Evolutionary conservation across 92 coral and sea anemone species (phyloP), one percentile per base, ranked within the genome.

Genomic region (Pocillopora grandis): DNA sequence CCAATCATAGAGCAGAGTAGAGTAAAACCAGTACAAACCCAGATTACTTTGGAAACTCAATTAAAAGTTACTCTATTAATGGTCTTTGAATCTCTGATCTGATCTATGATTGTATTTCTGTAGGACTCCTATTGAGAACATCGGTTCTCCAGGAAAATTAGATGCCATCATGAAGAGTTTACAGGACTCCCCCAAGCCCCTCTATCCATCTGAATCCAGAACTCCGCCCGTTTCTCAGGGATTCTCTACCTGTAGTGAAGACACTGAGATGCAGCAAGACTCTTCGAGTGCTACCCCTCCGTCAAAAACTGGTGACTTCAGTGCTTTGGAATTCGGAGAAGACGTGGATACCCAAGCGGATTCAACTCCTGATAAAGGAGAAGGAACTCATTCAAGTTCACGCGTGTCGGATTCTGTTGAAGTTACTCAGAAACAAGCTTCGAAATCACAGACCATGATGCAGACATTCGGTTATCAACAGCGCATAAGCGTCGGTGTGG

Each of bases 381-480:
- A 74, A 49, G 72, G 7, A 21, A 11, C n/a, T 9, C 48, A 4
- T 61, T 5, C 71, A 18, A 23, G 49, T 62, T 73, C 61, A 14
- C 13, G 52, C 48, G 18, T 66, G 12, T 58, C 70, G 37, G 76
- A 80, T 17, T 61, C 35, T 33, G 58, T 10, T 5, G 67, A 69
- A 16, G 23, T 14, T 4, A 31, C 58, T n/a, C 80, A 79, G 19
- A 80, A 80, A 23, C 80, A 61, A 0, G 71, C 21, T 37, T 11
- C 80, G 0, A 75, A 20, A 10, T 66, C 92, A 58, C 84, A 65
- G 15, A 75, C 21, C 31, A 1, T 37, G 12, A 75, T 75, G 68
- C 84, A 77, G 35, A 87, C 80, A 10, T 92, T 92, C 69, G 95
- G 98, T 35, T 94, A 91, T 70, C 88, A 88, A 37, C 93, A 94